A percentile compares a stretch with the other conserved stretches of the same genome.
Evolutionary conservation across 2,888 invertebrate genomes (phyloP).

Genomic region (Agrenia bidenticulata): DNA sequence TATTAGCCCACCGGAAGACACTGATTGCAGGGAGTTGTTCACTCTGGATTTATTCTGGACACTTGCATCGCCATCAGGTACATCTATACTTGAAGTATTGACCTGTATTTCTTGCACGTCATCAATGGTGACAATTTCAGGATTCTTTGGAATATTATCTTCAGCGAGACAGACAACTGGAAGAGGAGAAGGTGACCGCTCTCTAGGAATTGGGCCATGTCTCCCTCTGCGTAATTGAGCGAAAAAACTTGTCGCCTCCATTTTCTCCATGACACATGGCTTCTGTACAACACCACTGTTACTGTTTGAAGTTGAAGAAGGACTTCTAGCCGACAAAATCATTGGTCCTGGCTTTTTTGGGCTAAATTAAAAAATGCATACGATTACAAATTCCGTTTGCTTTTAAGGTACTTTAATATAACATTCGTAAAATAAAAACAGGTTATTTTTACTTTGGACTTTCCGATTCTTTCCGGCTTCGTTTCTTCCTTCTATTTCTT

Average conservation of each 20-base stretch:
- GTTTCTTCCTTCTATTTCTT: conserved; percentile 34
- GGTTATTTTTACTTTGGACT: conserved; percentile 33
- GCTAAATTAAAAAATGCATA: too few relatives aligned
- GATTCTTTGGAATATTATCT: conserved; percentile 24
- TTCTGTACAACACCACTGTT: background rate
- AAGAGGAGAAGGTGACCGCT: conserved; percentile 44
- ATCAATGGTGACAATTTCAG: conserved; percentile 39
- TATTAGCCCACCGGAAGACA: background rate
- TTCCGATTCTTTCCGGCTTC: conserved; percentile 46
- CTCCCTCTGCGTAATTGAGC: conserved; percentile 85
- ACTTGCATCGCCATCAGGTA: background rate
- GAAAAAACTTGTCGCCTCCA: conserved; percentile 84
- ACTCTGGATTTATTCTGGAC: background rate
- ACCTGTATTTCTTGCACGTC: conserved; percentile 14
- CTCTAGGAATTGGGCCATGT: conserved; percentile 47
- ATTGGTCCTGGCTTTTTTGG: conserved; percentile 13
- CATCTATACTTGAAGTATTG: background rate
- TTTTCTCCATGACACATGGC: conserved; percentile 63
- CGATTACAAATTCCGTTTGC: background rate
- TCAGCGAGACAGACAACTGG: conserved; percentile 31
- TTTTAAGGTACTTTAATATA: background rate
- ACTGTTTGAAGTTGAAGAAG: conserved; percentile 18
- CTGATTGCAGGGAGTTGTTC: background rate
- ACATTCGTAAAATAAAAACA: background rate
- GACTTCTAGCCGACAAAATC: conserved; percentile 21